Evolutionary conservation across 2,888 invertebrate genomes (phyloP), one percentile per base, ranked within the genome.

Genomic region (Carterocephalus palaemon): DNA sequence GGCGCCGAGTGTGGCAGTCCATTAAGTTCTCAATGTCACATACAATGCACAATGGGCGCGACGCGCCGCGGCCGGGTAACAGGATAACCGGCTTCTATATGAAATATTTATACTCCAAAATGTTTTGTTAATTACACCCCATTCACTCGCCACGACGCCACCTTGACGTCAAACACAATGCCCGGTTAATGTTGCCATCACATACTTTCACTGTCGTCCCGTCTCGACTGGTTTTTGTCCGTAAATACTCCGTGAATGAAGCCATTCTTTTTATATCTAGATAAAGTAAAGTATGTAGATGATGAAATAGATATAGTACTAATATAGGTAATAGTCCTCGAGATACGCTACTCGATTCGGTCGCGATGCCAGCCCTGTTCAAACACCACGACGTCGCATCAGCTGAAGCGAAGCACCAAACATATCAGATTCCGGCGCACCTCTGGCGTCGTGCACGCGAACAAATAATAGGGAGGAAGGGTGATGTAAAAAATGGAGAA

Each of bases 391-490:
- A n/a, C n/a, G n/a, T 71, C 75, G 71, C 69, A 57, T 49, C 56
- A 15, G 13, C n/a, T n/a, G n/a, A n/a, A n/a, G 28, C 56, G 59
- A 47, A 64, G 70, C 69, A 68, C 65, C 77, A 75, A 77, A 76
- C 77, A 76, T 84, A 84, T 84, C 80, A 75, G 80, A 82, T 80
- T 75, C 78, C 63, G 58, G 72, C 69, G 70, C 75, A 77, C 74
- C 78, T 74, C 56, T 61, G 57, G 49, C 56, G 57, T 51, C 63
- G 59, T 79, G 70, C 82, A 79, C 67, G 60, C 66, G 65, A 61
- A 65, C 71, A 80, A 82, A 79, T 66, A 77, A 60, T 57, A 70
- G 70, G 70, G 70, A 62, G 67, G 75, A 78, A 75, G 78, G 78
- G 79, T 75, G 64, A 76, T 74, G 65, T 67, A 72, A 77, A 59